These are phyloP conservation scores for Triplophysa dalaica DNA, from an alignment of 2,113 vertebrate genomes.

Conservation along the genomic window DNA sequence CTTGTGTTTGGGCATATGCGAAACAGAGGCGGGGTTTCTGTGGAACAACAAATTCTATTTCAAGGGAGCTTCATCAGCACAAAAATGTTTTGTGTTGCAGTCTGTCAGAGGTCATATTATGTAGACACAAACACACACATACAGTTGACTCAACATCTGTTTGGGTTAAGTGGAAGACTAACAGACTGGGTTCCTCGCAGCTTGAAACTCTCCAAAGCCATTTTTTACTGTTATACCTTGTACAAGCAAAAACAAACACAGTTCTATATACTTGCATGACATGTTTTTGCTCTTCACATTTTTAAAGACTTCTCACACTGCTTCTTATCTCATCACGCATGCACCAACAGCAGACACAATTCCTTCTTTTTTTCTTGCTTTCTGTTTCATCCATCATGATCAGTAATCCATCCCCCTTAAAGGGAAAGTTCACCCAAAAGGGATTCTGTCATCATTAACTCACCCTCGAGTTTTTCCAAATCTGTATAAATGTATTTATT, in stretches of 20 bases:
- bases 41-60: conserved; percentile 48
- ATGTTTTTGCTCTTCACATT: conserved; percentile 17
- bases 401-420: too few relatives aligned
- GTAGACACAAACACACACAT: conserved; percentile 44
- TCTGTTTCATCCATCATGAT: too few relatives aligned
- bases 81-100: conserved; percentile 32
- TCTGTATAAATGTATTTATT: too few relatives aligned
- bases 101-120: conserved; percentile 49
- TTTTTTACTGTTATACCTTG: conserved; percentile 28
- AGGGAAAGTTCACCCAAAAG: too few relatives aligned
- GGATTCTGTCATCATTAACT: too few relatives aligned
- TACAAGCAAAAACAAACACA: conserved; percentile 27
- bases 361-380: too few relatives aligned
- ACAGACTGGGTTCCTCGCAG: conserved; percentile 45
- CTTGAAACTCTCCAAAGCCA: conserved; percentile 31
- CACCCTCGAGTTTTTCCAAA: too few relatives aligned
- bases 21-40: conserved; percentile 36
- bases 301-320: conserved; percentile 44
- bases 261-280: conserved; percentile 26
- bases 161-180: conserved; percentile 44
- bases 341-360: too few relatives aligned
- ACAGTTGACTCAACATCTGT: conserved; percentile 40
- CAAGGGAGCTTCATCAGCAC: conserved; percentile 49
- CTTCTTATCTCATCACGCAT: background rate
- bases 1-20: conserved; percentile 32